A percentile compares a stretch with the other conserved stretches of the same genome.
Conservation (phyloP, 2,888 invertebrate genomes). For the Microplitis manilae region DNA sequence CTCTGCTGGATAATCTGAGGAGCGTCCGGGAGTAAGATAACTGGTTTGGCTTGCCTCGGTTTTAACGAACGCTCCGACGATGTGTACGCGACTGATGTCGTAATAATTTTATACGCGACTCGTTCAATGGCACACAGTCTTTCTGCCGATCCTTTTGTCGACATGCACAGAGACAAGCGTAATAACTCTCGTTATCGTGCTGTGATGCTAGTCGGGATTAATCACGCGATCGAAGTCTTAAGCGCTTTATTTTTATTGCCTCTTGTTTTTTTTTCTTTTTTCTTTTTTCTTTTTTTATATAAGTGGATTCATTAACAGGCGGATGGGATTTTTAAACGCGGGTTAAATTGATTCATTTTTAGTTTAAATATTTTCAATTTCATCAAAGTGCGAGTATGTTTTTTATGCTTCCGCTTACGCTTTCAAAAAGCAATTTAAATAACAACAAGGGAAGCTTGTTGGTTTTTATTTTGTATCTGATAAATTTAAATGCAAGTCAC, state of each 20-base stretch:
- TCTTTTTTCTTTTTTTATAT: not conserved
- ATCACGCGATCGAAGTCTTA: conserved; percentile 20
- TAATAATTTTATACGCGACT: conserved; percentile 49
- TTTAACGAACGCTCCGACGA: conserved; percentile 27
- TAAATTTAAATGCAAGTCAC: conserved; percentile 39
- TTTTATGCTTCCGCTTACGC: not conserved
- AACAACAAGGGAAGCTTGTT: not conserved
- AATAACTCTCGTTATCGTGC: conserved; percentile 63
- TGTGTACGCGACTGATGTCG: conserved; percentile 44
- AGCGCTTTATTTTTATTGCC: conserved; percentile 6
- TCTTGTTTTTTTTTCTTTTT: not conserved
- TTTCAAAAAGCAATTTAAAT: not conserved
- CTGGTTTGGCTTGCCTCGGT: conserved; percentile 24
- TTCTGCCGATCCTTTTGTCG: conserved; percentile 50
- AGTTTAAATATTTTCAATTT: conserved; percentile 6
- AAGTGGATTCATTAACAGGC: conserved; percentile 11
- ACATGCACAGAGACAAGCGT: conserved; percentile 58
- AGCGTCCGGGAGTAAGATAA: conserved; percentile 13
- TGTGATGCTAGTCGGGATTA: conserved; percentile 29
- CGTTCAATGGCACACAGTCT: conserved; percentile 15
- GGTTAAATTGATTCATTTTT: not conserved
- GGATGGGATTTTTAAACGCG: not conserved
- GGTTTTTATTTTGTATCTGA: conserved; percentile 13
- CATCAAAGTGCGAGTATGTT: not conserved
- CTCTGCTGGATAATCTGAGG: not conserved